Evolutionary conservation across 2,888 invertebrate genomes (phyloP), one percentile per base, ranked within the genome.

Genomic region (Apamea sordens): DNA sequence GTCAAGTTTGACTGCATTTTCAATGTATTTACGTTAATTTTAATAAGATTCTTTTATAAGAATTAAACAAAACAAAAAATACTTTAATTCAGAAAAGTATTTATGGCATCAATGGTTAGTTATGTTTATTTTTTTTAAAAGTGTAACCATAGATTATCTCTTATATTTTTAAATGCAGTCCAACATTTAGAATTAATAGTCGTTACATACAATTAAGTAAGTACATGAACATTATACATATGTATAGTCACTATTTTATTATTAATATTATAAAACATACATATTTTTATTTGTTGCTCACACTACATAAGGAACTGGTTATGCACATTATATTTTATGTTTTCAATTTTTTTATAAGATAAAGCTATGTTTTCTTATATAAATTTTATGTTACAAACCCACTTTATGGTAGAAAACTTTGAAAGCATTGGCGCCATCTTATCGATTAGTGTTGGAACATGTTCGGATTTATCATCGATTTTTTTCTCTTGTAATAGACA

Each of bases 161-260:
- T 10, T 59, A 41, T 83, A 59, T 67, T 63, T 74, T 69, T 61
- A 72, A 75, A 87, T 87, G 80, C 77, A 87, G 80, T 84, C 77
- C 44, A 53, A 73, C 63, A 61, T 76, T 69, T 76, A 71, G 28
- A 63, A 50, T 50, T 65, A 64, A 67, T 69, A 73, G n/a, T 50
- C 18, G n/a, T 76, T 83, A 86, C 73, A 86, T 73, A 78, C 47
- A 83, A 56, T 61, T 71, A 79, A 61, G 36, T 79, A 83, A 86
- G 87, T 85, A 86, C 80, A 84, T 85, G 61, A 56, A 68, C 61
- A 71, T 76, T 80, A 84, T 84, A 77, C 71, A 80, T 74, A 86
- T 85, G 73, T 84, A 86, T 65, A 86, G 87, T 86, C 79, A 86
- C 73, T 83, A 76, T 84, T 83, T 83, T 79, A 86, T 61, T 86